These are phyloP conservation scores for Addax nasomaculatus DNA, from an alignment of 2,113 vertebrate species.

Conservation along the genomic window DNA sequence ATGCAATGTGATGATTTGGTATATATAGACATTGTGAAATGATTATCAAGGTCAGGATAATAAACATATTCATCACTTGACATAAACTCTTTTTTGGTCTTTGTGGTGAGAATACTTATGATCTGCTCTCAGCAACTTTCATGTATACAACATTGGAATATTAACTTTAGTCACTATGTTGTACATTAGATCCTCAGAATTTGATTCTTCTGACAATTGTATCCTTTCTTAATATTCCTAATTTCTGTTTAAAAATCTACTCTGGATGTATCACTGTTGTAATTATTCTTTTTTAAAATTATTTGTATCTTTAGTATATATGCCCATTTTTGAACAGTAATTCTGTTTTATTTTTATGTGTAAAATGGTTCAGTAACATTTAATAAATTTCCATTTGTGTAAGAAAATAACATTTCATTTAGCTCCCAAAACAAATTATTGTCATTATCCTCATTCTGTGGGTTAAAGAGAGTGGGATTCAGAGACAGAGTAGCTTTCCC, in stretches of 20 bases:
- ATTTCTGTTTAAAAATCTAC: constrained; percentile 20
- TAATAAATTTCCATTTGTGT: not conserved
- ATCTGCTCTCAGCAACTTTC: not conserved
- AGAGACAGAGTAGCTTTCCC: not conserved
- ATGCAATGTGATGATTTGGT: not conserved
- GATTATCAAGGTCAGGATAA: not conserved
- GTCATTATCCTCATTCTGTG: not conserved
- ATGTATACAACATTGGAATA: not conserved
- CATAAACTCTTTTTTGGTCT: not conserved
- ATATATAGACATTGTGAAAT: not conserved
- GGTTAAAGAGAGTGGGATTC: not conserved
- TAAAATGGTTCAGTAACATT: not conserved
- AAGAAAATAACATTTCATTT: not conserved
- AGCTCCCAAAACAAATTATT: not conserved
- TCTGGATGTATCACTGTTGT: not conserved
- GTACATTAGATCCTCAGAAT: not conserved
- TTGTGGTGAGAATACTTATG: not conserved
- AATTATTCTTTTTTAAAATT: not conserved
- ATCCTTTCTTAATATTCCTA: not conserved
- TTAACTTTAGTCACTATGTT: not conserved
- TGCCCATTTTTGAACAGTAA: not conserved
- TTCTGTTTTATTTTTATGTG: not conserved
- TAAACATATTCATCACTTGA: not conserved
- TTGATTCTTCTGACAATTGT: not conserved
- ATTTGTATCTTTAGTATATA: not conserved